Base-by-base conservation (phyloP, 2,113 vertebrate species). In the Pipra filicauda region DNA sequence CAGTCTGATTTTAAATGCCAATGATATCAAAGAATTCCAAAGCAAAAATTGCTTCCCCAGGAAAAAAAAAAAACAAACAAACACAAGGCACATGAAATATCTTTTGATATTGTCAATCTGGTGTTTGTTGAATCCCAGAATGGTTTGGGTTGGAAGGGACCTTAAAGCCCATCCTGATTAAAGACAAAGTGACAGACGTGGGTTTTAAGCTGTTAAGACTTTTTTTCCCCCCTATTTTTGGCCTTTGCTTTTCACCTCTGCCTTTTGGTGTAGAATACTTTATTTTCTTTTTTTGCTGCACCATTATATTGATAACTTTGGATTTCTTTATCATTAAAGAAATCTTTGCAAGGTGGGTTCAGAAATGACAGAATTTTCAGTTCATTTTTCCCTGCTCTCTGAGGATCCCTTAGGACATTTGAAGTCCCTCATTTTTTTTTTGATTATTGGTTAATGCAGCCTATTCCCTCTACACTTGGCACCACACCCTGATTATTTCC, bases 211-310 rank as follows among this genome's bases (percentile, higher is more conserved):
- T 22, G 19, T 54, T 54, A 67, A 74, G 11, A 1, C 22, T 43
- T 64, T 59, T 31, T 30, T 12, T 0, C 6, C 6, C 9, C 11
- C 3, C 4, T 5, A 1, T 55, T 49, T 66, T 54, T 57, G 19
- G 12, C 28, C 21, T 59, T 81, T 54, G 27, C 4, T 72, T 83
- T 83, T 88, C 57, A 46, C 6, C 6, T 48, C 51, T 51, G 9
- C 7, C 10, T 48, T 58, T 73, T 59, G 22, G 64, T 55, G 2
- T 5, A 33, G 1, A 15, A 70, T 44, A 12, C 2, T 77, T 52
- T 37, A 9, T 85, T 82, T 81, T 82, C 4, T 70, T 35, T 44
- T 37, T 74, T 74, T 24, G 26, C n/a, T 73, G 19, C 31, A 37
- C 6, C 11, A 8, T 31, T 46, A 33, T 57, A 31, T 23, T n/a